Conservation (phyloP, 2,113 vertebrate species). For the Origma solitaria region DNA sequence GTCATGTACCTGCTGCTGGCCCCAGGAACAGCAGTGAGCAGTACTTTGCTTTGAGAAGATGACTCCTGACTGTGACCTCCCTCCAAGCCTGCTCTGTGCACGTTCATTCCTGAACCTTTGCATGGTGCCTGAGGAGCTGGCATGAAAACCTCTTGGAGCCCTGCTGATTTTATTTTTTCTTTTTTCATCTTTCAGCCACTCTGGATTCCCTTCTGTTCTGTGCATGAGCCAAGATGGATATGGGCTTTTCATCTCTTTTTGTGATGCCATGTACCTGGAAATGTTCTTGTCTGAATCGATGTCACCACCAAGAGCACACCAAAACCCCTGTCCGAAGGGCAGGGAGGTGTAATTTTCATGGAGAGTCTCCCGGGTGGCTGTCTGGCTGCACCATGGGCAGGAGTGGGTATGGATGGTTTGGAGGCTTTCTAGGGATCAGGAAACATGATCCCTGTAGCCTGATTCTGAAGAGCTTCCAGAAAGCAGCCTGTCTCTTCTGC, state of each 20-base stretch:
- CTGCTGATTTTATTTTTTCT: not conserved
- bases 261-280: not conserved
- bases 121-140: not conserved
- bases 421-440: not conserved
- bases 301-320: not conserved
- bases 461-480: not conserved
- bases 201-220: not conserved
- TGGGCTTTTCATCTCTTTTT: slow-evolving; percentile 20
- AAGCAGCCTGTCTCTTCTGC: not conserved
- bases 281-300: not conserved
- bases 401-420: not conserved
- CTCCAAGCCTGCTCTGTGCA: not conserved
- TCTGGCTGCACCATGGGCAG: not conserved
- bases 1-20: not conserved
- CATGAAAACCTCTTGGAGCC: not conserved
- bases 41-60: not conserved
- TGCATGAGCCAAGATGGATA: slow-evolving; percentile 8
- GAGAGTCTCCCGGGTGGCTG: not conserved
- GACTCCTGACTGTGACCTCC: not conserved
- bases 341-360: not conserved
- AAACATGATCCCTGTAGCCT: not conserved
- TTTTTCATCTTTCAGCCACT: slow-evolving; percentile 8
- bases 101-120: not conserved
- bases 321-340: not conserved
- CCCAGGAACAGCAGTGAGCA: not conserved